Conservation (phyloP, 2,113 vertebrate species). For the Eubucco bourcierii region DNA sequence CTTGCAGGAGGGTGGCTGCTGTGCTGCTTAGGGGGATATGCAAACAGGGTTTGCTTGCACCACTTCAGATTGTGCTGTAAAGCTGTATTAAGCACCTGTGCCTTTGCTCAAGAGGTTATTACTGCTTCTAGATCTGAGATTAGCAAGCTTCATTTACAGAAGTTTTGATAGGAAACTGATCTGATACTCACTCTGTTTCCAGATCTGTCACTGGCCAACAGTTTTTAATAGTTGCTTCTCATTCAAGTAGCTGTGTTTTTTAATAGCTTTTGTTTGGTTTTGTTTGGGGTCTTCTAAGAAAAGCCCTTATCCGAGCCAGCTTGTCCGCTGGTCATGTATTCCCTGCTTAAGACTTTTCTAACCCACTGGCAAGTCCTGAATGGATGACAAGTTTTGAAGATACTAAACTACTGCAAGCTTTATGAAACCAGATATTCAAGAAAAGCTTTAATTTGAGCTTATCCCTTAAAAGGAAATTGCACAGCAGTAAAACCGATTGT, state of each 20-base stretch:
- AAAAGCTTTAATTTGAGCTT: not conserved
- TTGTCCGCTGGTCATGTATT: not conserved
- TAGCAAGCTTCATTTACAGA: not conserved
- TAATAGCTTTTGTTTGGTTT: not conserved
- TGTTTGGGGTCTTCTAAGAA: not conserved
- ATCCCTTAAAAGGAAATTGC: not conserved
- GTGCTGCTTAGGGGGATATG: not conserved
- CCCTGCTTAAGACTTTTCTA: not conserved
- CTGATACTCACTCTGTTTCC: not conserved
- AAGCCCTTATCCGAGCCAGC: not conserved
- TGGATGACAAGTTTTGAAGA: not conserved
- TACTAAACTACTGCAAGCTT: not conserved
- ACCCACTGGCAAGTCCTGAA: not conserved
- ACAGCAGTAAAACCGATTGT: not conserved
- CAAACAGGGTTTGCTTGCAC: not conserved
- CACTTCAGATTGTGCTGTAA: not conserved
- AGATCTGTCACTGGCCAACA: not conserved
- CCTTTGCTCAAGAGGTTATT: not conserved
- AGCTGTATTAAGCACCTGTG: not conserved
- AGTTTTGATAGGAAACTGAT: not conserved
- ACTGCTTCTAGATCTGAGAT: not conserved
- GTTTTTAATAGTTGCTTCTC: not conserved
- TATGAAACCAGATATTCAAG: not conserved
- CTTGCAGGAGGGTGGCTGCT: not conserved
- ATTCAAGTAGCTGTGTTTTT: not conserved